Evolutionary conservation across 2,888 invertebrate genomes (phyloP), one percentile per base, ranked within the genome.

Genomic region (Thera obeliscata): DNA sequence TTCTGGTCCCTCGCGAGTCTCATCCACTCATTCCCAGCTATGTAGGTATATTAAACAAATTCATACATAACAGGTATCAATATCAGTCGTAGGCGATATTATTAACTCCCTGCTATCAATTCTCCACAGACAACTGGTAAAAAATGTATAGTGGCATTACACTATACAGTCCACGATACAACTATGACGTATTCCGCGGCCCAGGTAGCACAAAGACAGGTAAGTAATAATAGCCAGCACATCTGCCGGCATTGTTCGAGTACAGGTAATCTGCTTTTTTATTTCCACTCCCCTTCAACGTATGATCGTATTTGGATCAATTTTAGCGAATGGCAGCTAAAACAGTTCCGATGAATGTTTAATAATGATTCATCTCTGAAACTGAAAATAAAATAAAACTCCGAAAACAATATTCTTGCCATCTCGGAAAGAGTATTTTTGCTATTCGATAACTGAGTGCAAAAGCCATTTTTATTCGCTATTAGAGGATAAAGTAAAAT

Each of bases 121-220:
- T 46, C 43, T 46, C 43, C 9, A 46, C 43, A 46, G 43, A 46
- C 2, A 54, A 64, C 1, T n/a, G 35, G 46, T 64, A 71, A 71
- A 66, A 43, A 73, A 68, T 73, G 68, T 71, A 65, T 61, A 68
- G 9, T 46, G 8, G 69, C 12, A 41, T 57, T 64, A 66, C 5
- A 49, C 62, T 9, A 38, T 22, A 43, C n/a, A 2, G 35, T 11
- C 46, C 12, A 33, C 8, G 33, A 48, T 22, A 12, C 46, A n/a
- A 41, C 35, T 52, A 12, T 5, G n/a, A 2, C 8, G 3, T 49
- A 55, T 11, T 61, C 68, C 61, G 61, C 48, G 38, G 7, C 35
- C 46, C 49, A 59, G 55, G 57, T 38, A 58, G 61, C 68, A 65
- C 67, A 61, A 64, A 62, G 64, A 58, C 61, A 68, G 61, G 61